Base-by-base conservation (phyloP, 2,113 vertebrate species). In the Cavia porcellus region DNA sequence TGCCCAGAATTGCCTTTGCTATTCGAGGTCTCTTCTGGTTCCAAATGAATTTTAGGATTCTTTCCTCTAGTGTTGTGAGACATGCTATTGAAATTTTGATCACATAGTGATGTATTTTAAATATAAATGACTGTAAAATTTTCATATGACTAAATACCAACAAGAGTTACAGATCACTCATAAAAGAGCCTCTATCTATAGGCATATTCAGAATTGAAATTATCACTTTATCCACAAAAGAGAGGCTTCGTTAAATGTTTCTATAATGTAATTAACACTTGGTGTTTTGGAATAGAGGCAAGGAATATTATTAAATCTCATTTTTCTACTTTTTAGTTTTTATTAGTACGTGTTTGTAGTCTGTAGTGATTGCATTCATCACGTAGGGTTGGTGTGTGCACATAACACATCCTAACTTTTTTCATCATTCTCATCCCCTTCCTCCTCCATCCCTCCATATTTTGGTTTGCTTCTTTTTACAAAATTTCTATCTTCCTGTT, bases 101-200 rank as follows among this genome's bases (percentile, higher is more conserved):
- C 55, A 55, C 11, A 55, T 55, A 55, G 55, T 13, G 13, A 59
- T 59, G 17, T 20, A 59, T 59, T 81, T 94, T 94, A 89, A 92
- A 83, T 62, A 42, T 95, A 92, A 83, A 64, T 64, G 70, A 64
- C 95, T 52, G 47, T 17, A 61, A 75, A 35, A 52, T 19, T 89
- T 35, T 24, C n/a, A 4, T 59, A 3, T 64, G 88, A 38, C 38
- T 94, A 35, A 83, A 70, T 28, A 52, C 32, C n/a, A 22, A 4
- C 17, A 74, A 45, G 2, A 68, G 30, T 50, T 70, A 82, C 30
- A 95, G 30, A 61, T 52, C 35, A 32, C 5, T 91, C 38, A 32
- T 38, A 68, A 13, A 82, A 32, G 12, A 92, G 45, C 15, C 86
- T 72, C 38, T 59, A 45, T 93, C 28, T 68, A 35, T 80, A 57